These are phyloP conservation scores for Decapterus maruadsi DNA, from an alignment of 2,797 vertebrate species.

Conservation along the genomic window DNA sequence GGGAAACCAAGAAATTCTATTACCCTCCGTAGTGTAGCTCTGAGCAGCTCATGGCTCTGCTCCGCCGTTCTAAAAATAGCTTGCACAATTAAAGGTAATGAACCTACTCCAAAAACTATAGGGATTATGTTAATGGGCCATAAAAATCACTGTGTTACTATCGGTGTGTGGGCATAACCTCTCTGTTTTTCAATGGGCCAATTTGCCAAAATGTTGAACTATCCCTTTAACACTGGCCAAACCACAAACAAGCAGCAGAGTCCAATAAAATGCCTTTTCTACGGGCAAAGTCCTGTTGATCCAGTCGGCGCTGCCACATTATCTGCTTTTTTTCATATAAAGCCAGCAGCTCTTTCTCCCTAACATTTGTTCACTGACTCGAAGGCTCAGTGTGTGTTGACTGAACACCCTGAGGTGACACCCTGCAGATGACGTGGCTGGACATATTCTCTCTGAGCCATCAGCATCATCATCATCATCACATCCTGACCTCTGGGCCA, in stretches of 20 bases:
- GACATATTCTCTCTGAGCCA: neutral
- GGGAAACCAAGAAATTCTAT: too few species aligned
- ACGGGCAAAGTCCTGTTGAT: slow-evolving; percentile 50
- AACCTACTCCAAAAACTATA: too few species aligned
- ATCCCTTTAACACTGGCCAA: neutral
- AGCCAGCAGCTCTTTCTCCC: slow-evolving; percentile 11
- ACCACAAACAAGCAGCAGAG: slow-evolving; percentile 8
- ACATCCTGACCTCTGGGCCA: neutral
- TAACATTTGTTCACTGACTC: slow-evolving; percentile 25
- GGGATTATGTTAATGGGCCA: too few species aligned
- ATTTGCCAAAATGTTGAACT: too few species aligned
- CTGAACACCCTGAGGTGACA: neutral
- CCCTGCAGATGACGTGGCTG: neutral
- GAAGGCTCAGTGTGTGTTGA: neutral
- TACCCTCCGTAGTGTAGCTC: too few species aligned
- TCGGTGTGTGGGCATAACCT: too few species aligned
- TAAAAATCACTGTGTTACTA: too few species aligned
- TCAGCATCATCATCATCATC: neutral
- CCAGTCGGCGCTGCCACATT: slow-evolving; percentile 20
- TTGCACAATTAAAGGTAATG: too few species aligned
- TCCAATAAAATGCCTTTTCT: slow-evolving; percentile 7
- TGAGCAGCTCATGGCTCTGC: too few species aligned
- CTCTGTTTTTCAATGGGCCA: too few species aligned
- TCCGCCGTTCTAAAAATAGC: too few species aligned
- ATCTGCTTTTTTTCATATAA: slow-evolving; percentile 4